Evolutionary conservation across 2,888 invertebrate genomes (phyloP).

Genomic region (Caenorhabditis sp.): DNA sequence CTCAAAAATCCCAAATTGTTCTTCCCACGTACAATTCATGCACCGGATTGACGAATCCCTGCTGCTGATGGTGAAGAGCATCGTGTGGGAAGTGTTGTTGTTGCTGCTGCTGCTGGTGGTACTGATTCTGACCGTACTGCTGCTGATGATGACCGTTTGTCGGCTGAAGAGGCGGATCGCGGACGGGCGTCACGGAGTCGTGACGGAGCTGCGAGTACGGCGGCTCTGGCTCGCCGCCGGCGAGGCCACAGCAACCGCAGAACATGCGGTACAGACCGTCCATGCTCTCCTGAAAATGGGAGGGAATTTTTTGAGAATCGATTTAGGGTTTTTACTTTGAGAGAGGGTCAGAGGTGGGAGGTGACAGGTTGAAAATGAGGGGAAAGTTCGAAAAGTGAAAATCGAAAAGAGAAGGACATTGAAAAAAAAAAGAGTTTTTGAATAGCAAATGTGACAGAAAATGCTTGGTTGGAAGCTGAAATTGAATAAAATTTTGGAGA

Average conservation of each 20-base stretch:
- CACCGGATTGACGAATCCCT: conserved; percentile 50
- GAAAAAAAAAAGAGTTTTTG: background rate
- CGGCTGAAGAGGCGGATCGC: conserved; percentile 52
- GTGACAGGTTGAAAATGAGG: background rate
- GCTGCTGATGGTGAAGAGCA: conserved; percentile 6
- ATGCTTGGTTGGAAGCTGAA: background rate
- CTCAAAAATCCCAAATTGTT: background rate
- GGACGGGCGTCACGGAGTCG: conserved; percentile 46
- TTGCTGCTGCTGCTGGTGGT: conserved; percentile 9
- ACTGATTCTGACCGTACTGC: background rate
- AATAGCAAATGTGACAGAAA: too few species aligned
- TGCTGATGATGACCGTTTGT: conserved; percentile 1
- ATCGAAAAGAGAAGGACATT: background rate
- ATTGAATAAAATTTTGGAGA: background rate
- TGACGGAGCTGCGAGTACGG: conserved; percentile 52
- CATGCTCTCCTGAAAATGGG: conserved; percentile 31
- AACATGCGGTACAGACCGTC: conserved; percentile 53
- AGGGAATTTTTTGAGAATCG: background rate
- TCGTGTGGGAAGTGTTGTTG: background rate
- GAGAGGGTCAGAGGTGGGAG: too few species aligned
- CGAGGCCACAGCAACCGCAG: conserved; percentile 59
- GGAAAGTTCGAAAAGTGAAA: background rate
- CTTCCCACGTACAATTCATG: conserved; percentile 27
- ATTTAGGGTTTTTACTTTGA: too few species aligned
- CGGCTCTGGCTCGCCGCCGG: conserved; percentile 30